phyloP scores from a whole-genome alignment of 2,888 invertebrate species.

The Eupithecia subfuscata region DNA sequence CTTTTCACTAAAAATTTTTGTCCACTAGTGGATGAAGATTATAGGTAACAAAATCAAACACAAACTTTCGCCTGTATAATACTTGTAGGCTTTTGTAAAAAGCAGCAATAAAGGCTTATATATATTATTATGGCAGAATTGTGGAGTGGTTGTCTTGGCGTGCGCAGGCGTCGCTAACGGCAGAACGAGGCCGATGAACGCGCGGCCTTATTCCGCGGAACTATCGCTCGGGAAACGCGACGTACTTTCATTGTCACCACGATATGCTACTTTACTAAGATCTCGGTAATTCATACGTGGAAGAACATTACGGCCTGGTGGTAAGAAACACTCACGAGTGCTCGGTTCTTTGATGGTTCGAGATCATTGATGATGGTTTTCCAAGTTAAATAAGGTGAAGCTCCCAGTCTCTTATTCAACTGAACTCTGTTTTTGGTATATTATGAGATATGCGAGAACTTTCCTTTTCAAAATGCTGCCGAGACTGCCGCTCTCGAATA shows the following conservation, averaged over 20 bases:
- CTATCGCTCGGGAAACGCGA: constrained; percentile 79
- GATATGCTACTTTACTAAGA: constrained; percentile 38
- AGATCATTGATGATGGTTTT: background rate
- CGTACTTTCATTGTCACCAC: constrained; percentile 82
- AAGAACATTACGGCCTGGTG: constrained; percentile 15
- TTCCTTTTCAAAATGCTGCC: background rate
- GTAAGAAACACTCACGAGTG: constrained; percentile 8
- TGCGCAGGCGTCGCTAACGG: constrained; percentile 63
- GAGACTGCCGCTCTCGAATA: background rate
- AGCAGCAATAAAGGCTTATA: constrained; percentile 19
- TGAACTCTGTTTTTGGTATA: background rate
- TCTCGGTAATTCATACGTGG: constrained; percentile 24
- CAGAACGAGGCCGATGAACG: constrained; percentile 81
- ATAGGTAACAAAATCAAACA: background rate
- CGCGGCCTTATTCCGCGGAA: constrained; percentile 80
- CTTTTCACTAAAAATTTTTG: background rate
- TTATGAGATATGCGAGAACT: background rate
- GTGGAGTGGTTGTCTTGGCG: constrained; percentile 38
- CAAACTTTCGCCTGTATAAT: background rate
- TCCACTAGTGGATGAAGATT: background rate
- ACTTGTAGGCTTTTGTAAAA: background rate
- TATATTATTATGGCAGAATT: constrained; percentile 41
- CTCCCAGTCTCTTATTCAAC: background rate
- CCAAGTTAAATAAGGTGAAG: background rate
- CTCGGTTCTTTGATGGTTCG: background rate